These are phyloP conservation scores for Campoletis raptor DNA, from an alignment of 2,888 invertebrate genomes.

Conservation along the genomic window DNA sequence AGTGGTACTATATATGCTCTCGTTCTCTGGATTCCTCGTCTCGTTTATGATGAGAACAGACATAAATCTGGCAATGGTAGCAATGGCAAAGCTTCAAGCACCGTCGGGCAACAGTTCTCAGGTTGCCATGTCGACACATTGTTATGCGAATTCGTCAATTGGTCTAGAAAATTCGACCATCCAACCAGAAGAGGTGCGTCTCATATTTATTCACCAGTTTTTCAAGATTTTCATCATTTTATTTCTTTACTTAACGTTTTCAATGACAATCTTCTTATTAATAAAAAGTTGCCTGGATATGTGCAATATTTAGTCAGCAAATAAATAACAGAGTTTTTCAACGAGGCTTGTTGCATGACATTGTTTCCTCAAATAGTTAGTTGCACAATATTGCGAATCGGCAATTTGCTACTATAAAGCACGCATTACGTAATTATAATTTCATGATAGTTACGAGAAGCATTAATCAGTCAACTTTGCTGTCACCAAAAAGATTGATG, in stretches of 20 bases:
- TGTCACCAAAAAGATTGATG: slow-evolving; percentile 25
- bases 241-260: not conserved
- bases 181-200: slow-evolving; percentile 44
- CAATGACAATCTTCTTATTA: not conserved
- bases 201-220: slow-evolving; percentile 1
- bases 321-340: not conserved
- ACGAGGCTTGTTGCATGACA: slow-evolving; percentile 15
- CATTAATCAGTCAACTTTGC: not conserved
- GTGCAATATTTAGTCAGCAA: not conserved
- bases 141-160: slow-evolving; percentile 77
- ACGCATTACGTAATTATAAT: slow-evolving; percentile 3
- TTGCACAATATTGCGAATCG: slow-evolving; percentile 48
- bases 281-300: not conserved
- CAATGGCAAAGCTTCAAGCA: slow-evolving; percentile 86
- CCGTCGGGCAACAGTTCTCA: slow-evolving; percentile 70
- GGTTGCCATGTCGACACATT: slow-evolving; percentile 75
- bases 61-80: slow-evolving; percentile 90
- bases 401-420: slow-evolving; percentile 6
- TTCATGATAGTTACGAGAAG: not conserved
- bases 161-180: slow-evolving; percentile 51
- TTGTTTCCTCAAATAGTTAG: slow-evolving; percentile 15
- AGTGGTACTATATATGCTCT: slow-evolving; percentile 89
- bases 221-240: not conserved
- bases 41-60: slow-evolving; percentile 92
- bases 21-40: slow-evolving; percentile 90